These are phyloP conservation scores for Scelioninae gen. 2 DNA, from an alignment of 2,888 invertebrate genomes.

Conservation along the genomic window DNA sequence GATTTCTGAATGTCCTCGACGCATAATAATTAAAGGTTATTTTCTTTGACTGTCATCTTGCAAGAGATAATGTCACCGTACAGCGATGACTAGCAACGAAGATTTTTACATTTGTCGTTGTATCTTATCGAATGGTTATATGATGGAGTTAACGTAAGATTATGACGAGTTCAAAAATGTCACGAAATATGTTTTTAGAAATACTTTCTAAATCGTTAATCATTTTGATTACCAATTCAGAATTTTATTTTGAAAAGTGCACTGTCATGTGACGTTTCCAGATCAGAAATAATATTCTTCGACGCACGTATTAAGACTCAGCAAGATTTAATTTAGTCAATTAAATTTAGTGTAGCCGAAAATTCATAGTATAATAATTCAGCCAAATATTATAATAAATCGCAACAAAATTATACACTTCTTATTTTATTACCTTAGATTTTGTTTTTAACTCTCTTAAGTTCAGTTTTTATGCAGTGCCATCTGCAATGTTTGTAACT, in stretches of 20 bases:
- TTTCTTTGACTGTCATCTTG: constrained; percentile 39
- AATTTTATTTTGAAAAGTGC: neutral
- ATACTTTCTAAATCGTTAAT: constrained; percentile 37
- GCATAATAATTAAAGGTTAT: constrained; percentile 29
- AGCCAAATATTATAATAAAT: too few relatives aligned
- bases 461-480: neutral
- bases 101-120: constrained; percentile 7
- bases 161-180: constrained; percentile 5
- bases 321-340: too few relatives aligned
- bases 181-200: neutral
- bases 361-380: too few relatives aligned
- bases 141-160: neutral
- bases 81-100: neutral
- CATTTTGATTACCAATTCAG: neutral
- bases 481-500: constrained; percentile 15
- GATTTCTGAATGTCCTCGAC: constrained; percentile 34
- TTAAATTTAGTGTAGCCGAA: too few relatives aligned
- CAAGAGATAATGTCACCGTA: constrained; percentile 12
- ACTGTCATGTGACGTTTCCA: neutral
- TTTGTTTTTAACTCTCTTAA: neutral
- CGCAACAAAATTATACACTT: too few relatives aligned
- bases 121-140: constrained; percentile 27
- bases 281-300: neutral
- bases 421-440: too few relatives aligned
- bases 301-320: too few relatives aligned